Evolutionary conservation across 2,797 vertebrate genomes (phyloP).

Genomic region (Lagorchestes hirsutus): DNA sequence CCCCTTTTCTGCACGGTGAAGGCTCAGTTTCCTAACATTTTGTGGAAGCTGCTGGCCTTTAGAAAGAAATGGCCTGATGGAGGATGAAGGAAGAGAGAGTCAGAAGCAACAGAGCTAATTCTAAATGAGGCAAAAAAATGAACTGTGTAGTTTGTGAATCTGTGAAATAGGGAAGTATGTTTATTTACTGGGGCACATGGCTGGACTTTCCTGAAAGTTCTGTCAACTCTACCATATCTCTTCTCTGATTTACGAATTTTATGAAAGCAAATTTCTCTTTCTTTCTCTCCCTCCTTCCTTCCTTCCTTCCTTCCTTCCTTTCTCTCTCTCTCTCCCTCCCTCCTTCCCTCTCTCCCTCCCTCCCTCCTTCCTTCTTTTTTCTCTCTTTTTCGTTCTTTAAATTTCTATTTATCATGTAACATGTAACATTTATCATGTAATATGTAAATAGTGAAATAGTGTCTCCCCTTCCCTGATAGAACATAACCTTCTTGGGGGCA

Average conservation of each 20-base stretch:
- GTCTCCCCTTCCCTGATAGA: too few relatives aligned
- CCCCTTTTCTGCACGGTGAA: not conserved
- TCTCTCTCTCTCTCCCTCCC: too few relatives aligned
- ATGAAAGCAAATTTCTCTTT: slow-evolving; percentile 28
- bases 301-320: too few relatives aligned
- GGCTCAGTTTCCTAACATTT: not conserved
- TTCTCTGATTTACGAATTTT: slow-evolving; percentile 48
- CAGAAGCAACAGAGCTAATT: slow-evolving; percentile 50
- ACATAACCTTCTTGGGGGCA: too few relatives aligned
- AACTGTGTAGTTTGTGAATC: not conserved
- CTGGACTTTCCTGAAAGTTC: slow-evolving; percentile 48
- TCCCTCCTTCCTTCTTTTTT: too few relatives aligned
- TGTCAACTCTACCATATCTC: slow-evolving; percentile 51
- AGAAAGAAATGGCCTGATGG: slow-evolving; percentile 20
- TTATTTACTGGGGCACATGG: slow-evolving; percentile 14
- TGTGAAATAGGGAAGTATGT: slow-evolving; percentile 8
- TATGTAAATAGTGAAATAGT: too few relatives aligned
- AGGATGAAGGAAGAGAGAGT: not conserved
- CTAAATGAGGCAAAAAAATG: slow-evolving; percentile 5
- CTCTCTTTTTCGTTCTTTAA: too few relatives aligned
- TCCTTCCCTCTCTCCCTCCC: accelerated
- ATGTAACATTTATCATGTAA: too few relatives aligned
- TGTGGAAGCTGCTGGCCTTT: not conserved
- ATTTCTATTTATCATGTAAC: too few relatives aligned
- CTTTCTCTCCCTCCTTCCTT: too few relatives aligned